Base-by-base conservation (phyloP, 2,113 vertebrate species). In the Salvelinus sp. region DNA sequence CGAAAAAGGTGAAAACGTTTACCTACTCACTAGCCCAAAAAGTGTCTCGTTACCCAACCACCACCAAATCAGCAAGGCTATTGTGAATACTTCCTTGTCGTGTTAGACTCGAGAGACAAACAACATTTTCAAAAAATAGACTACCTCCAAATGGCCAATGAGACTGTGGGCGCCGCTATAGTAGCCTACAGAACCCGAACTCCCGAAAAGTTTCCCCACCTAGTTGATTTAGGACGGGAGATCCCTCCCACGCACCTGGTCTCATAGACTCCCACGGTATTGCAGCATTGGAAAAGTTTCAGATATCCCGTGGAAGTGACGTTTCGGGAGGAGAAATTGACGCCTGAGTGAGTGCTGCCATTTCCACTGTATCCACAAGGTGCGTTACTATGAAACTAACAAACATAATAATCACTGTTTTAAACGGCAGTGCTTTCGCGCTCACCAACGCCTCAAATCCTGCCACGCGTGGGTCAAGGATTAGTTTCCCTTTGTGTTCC, bases 271-370 rank as follows among this genome's bases (percentile, higher is more conserved):
- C 64, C 64, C 60, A 63, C 57, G 6, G 14, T 25, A 20, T 25
- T 27, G 4, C 23, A n/a, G 16, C 23, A 2, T 22, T 67, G 79
- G 75, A 76, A 86, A 81, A 71, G 68, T 83, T 80, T 72, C 69
- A 69, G 76, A 82, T 77, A 88, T 90, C 83, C 68, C 60, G 79
- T 77, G 90, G 90, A 93, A 91, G 90, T 92, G 72, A 92, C 86
- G 86, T 88, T 28, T 30, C 16, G 12, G 12, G 14, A 54, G 16
- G 50, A 54, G 50, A 16, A 54, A 54, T 18, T 67, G 70, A 78
- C 70, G 72, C 83, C 86, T 81, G 85, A 79, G 44, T 6, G 38
- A 44, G 66, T 3, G 69, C 7, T 0, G n/a, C 9, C 50, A 14
- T 54, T 1, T 54, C 16, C 4, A 50, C 48, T 16, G 10, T 16